A percentile compares a stretch with the other conserved stretches of the same genome.
Evolutionary conservation across 2,888 invertebrate genomes (phyloP).

Genomic region (Eupithecia abbreviata): DNA sequence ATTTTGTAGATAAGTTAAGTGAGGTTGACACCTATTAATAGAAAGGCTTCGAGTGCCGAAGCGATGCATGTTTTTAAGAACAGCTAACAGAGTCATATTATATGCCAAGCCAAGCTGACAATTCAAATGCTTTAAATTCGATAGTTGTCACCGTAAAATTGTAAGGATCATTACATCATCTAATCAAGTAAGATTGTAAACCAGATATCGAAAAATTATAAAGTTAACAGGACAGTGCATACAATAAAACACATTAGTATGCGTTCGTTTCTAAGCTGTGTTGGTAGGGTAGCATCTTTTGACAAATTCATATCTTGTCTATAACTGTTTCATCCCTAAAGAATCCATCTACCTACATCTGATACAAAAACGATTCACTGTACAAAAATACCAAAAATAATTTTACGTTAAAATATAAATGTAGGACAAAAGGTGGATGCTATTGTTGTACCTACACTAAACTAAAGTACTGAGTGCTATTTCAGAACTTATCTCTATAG

Average conservation of each 20-base stretch:
- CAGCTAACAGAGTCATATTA: not conserved
- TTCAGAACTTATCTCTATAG: not conserved
- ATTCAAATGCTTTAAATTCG: not conserved
- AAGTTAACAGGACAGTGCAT: not conserved
- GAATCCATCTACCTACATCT: not conserved
- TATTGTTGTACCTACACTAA: too few relatives aligned
- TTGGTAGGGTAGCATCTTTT: not conserved
- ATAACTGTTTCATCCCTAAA: not conserved
- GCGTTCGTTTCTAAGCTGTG: not conserved
- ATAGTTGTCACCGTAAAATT: not conserved
- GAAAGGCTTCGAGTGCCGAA: not conserved
- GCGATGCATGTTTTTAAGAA: not conserved
- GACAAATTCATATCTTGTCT: not conserved
- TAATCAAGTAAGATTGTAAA: not conserved
- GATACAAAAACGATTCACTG: too few relatives aligned
- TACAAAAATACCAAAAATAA: too few relatives aligned
- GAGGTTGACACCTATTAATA: not conserved
- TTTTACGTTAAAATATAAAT: too few relatives aligned
- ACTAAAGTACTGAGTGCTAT: too few relatives aligned
- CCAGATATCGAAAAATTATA: not conserved
- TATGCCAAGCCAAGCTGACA: not conserved
- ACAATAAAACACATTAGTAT: not conserved
- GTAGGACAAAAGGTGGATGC: too few relatives aligned
- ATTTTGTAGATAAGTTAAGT: conserved; percentile 7
- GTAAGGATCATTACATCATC: not conserved